A percentile compares a stretch with the other conserved stretches of the same genome.
Evolutionary conservation across 2,888 invertebrate genomes (phyloP).

Genomic region (Spialia ferax): DNA sequence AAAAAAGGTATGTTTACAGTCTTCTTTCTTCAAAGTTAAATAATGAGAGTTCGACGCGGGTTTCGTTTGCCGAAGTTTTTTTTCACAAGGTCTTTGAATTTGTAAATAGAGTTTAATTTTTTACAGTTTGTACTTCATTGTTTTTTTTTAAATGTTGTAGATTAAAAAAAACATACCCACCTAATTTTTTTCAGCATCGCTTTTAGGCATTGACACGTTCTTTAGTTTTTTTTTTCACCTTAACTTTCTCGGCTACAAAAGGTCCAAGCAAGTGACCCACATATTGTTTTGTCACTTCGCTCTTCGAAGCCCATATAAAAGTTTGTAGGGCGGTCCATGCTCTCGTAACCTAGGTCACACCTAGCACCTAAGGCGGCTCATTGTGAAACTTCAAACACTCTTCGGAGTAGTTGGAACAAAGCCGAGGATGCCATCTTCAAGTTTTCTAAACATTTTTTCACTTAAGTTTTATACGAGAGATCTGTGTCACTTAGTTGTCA

Average conservation of each 20-base stretch:
- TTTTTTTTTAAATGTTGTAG: too few relatives aligned
- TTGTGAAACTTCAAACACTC: constrained; percentile 17
- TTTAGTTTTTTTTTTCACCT: neutral
- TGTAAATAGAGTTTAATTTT: too few relatives aligned
- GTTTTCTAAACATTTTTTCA: neutral
- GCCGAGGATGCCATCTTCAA: neutral
- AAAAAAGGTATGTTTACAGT: too few relatives aligned
- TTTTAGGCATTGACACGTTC: neutral
- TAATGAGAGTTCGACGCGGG: too few relatives aligned
- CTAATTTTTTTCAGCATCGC: too few relatives aligned
- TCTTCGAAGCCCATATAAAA: neutral
- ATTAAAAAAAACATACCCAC: too few relatives aligned
- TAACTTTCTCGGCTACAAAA: neutral
- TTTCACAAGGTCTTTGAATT: too few relatives aligned
- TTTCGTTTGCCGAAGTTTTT: too few relatives aligned
- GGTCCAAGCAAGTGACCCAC: constrained; percentile 6
- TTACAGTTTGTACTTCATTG: too few relatives aligned
- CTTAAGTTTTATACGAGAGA: neutral
- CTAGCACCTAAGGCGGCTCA: constrained; percentile 15
- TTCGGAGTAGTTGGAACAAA: neutral
- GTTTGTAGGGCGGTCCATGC: constrained; percentile 18
- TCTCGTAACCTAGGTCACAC: constrained; percentile 20
- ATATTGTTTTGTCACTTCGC: neutral
- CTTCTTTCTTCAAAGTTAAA: too few relatives aligned
- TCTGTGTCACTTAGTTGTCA: neutral